Base-by-base conservation (phyloP, 2,113 vertebrate species). In the Eulemur rufifrons region DNA sequence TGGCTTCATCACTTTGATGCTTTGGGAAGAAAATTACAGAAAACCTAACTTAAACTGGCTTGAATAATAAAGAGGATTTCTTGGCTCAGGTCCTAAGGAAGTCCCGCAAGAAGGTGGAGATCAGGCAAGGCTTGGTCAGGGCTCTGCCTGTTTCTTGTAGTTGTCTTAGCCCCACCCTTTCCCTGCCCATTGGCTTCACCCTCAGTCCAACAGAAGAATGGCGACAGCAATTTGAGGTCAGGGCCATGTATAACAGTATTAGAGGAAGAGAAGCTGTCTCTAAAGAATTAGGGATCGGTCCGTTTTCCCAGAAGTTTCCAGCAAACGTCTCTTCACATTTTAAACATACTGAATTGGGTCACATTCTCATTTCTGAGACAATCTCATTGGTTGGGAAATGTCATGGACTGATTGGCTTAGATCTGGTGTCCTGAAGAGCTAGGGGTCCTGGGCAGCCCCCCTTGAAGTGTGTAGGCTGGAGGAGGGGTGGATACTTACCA, bases 271-370 rank as follows among this genome's bases (percentile, higher is more conserved):
- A 83, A 82, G 6, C 32, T 18, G 2, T 21, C n/a, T 59, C 34
- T 87, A 54, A 86, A 92, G 45, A 78, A 59, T 45, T 81, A 39
- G 9, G 21, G 8, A 39, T 39, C 39, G 3, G 61, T 94, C 73
- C 94, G 32, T 59, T 91, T 93, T 54, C 34, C 66, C 69, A 76
- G 86, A 90, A 32, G 37, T 23, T 93, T 95, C 56, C 29, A 56
- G 27, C 39, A 94, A 50, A 56, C 5, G 13, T 82, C 69, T 54
- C 7, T 5, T 86, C 9, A 3, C n/a, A 20, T 88, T 77, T 88
- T 84, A 54, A 34, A 34, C 56, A 34, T 39, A 39, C 45, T 69
- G 20, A 68, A 52, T 37, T 63, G 52, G 20, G 29, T 83, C 89
- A 59, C 0, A 3, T 80, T 92, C n/a, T 83, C n/a, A 39, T 92